Conservation (phyloP, 2,797 vertebrate genomes). For the Nothura maculosa region DNA sequence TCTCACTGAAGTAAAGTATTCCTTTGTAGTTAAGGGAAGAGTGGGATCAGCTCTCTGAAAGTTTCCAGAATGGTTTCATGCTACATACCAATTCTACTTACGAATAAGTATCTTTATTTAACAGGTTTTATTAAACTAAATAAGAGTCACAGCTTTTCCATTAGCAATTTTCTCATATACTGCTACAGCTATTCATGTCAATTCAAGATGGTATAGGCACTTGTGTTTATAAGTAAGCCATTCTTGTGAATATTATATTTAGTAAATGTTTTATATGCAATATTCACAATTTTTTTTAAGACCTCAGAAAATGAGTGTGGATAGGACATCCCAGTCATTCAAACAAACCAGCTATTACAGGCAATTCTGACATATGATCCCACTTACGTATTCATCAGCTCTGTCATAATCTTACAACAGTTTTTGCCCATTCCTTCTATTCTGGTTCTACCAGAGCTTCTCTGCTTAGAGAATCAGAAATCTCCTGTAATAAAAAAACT, state of each 20-base stretch:
- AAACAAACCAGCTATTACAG: not conserved
- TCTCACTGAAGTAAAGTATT: not conserved
- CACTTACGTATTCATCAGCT: not conserved
- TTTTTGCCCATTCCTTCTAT: not conserved
- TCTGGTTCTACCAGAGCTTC: not conserved
- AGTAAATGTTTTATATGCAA: not conserved
- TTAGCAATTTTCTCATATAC: not conserved
- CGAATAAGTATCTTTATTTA: not conserved
- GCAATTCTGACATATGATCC: not conserved
- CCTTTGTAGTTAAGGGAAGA: not conserved
- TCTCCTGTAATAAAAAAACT: not conserved
- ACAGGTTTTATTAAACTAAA: not conserved
- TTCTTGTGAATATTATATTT: not conserved
- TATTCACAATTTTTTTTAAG: not conserved
- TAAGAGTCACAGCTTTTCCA: not conserved
- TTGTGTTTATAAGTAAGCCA: not conserved
- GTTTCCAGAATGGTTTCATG: not conserved
- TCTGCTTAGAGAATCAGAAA: not conserved
- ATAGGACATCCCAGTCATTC: not conserved
- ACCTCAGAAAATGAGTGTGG: not conserved
- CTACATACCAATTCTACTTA: not conserved
- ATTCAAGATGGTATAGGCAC: not conserved
- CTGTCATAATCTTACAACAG: not conserved
- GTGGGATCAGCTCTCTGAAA: not conserved
- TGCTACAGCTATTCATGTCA: not conserved